Base-by-base conservation (phyloP, 1,140 invertebrate genomes). In the Elymnias hypermnestra region DNA sequence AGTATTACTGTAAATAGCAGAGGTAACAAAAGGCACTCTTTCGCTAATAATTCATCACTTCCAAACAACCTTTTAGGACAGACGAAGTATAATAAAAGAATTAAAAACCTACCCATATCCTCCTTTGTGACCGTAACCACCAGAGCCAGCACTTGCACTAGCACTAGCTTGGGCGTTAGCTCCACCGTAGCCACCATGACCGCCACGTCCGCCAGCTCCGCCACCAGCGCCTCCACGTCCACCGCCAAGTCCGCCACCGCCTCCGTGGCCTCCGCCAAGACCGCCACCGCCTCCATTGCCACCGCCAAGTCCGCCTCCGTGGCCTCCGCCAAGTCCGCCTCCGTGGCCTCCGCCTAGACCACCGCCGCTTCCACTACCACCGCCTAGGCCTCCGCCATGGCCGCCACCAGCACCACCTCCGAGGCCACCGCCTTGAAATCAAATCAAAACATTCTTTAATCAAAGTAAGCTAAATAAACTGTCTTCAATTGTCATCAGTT, bases 91-190 rank as follows among this genome's bases (percentile, higher is more conserved):
- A 25, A 25, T 8, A 25, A 25, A 25, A 8, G 5, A 2, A 8
- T 1, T 5, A 8, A 1, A 2, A 26, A 28, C 44, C 65, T 57
- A 74, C 71, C 71, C 71, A 26, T 71, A 74, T 57, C 65, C 66
- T 6, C 55, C 64, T 31, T 58, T 63, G 33, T 60, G 49, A 13
- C 62, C 55, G 5, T 55, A 38, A 6, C 51, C 37, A 21, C 50
- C 33, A 6, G 33, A 31, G 9, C 49, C 42, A 12, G 26, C 49
- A 19, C 60, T 41, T 25, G 35, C 48, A 7, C 53, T 47, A 8
- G 28, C 39, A 5, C 51, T 49, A 5, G 38, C 40, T 4, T 58
- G 55, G 1, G 42, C 45, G 14, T 48, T 18, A 12, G 51, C 39
- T 2, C 63, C 54, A 0, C 41, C 14, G 1, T 46, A 29, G 9